Evolutionary conservation across 2,888 invertebrate species (phyloP).

Genomic region (Cantharis rufa): DNA sequence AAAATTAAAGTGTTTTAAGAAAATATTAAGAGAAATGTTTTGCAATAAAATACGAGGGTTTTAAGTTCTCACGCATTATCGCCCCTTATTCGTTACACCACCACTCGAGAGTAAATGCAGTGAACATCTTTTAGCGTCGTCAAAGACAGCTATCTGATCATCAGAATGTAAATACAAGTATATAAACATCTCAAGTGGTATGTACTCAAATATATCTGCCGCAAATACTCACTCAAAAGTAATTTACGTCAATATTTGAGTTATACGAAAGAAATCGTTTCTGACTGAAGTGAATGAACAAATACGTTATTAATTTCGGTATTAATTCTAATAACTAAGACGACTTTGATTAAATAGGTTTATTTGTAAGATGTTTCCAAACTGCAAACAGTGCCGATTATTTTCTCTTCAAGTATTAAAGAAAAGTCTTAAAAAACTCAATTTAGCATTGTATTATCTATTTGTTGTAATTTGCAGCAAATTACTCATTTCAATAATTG

Average conservation of each 20-base stretch:
- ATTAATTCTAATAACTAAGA: neutral
- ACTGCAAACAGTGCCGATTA: neutral
- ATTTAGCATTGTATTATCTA: neutral
- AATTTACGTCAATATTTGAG: slow-evolving; percentile 36
- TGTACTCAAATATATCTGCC: slow-evolving; percentile 33
- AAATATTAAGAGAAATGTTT: neutral
- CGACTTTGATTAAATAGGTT: neutral
- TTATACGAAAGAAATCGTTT: slow-evolving; percentile 15
- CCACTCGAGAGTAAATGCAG: slow-evolving; percentile 8
- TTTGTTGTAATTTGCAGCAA: too few species aligned
- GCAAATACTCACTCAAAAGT: slow-evolving; percentile 31
- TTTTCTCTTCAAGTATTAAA: neutral
- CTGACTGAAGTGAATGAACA: neutral
- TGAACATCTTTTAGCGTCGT: slow-evolving; percentile 27
- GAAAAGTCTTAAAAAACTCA: neutral
- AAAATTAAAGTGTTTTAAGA: neutral
- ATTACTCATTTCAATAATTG: neutral
- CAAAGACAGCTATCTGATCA: slow-evolving; percentile 36
- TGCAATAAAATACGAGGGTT: neutral
- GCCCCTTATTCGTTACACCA: neutral
- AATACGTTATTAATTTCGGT: neutral
- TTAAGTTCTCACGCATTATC: neutral
- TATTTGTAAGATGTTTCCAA: neutral
- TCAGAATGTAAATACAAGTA: slow-evolving; percentile 34
- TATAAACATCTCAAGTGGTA: slow-evolving; percentile 30